Base-by-base conservation (phyloP, 2,797 vertebrate genomes). In the Varecia variegata region DNA sequence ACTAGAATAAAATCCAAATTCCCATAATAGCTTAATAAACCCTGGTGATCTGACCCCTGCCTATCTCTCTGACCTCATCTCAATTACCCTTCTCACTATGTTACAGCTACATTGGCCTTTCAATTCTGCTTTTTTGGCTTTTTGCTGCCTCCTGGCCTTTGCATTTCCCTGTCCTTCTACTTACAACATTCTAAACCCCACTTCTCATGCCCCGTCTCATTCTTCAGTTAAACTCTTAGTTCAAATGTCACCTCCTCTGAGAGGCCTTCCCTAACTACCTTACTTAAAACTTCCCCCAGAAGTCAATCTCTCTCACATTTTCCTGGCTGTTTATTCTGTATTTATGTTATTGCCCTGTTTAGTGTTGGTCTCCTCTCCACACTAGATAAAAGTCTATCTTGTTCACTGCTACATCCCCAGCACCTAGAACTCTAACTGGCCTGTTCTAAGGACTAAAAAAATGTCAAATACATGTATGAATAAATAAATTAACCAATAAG, bases 151-250 rank as follows among this genome's bases (percentile, higher is more conserved):
- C 20, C 13, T 14, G 3, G 40, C 27, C 62, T 90, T 73, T 79
- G 32, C 27, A 92, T 70, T 79, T 81, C 83, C 54, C 17, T 23
- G 10, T 70, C 32, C 25, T 88, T 85, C 54, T n/a, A 23, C 77
- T 74, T n/a, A 18, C 7, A 60, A 82, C 27, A 62, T 60, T 76
- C 83, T 65, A 77, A 83, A 80, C 21, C 32, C 32, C 11, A 25
- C 23, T 56, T 67, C 56, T 7, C 1, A 0, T 92, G 67, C 15
- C 71, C 38, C 60, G 45, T 88, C 50, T 88, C 35, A 50, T 82
- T 77, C 35, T 96, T 80, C 50, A 84, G 35, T 73, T 90, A 73
- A 95, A 74, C 56, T 83, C 84, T 93, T 54, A 67, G 18, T 38
- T 92, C 85, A 81, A 76, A 32, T 43, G 56, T 70, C 74, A 76